These are phyloP conservation scores for Enteromius unitaeniatus DNA, from an alignment of 2,797 vertebrate genomes.

Conservation along the genomic window DNA sequence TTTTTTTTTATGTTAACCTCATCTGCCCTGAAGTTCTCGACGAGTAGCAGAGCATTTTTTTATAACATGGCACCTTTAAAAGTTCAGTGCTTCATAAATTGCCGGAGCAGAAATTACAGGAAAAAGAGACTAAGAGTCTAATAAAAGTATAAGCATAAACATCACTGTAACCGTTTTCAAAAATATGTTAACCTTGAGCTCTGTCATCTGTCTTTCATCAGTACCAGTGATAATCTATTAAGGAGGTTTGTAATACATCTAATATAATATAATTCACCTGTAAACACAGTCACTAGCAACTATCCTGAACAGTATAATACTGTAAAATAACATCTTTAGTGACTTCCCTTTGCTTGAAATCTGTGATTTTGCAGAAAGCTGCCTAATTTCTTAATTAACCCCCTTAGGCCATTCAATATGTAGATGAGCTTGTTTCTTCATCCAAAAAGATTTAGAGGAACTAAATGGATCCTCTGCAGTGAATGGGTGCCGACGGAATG, in stretches of 20 bases:
- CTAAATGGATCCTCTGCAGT: background rate
- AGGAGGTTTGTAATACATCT: background rate
- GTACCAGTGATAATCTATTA: background rate
- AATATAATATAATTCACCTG: background rate
- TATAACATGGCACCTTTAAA: background rate
- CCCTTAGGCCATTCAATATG: background rate
- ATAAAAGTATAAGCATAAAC: background rate
- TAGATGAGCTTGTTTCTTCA: background rate
- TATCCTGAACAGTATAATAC: background rate
- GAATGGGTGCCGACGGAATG: background rate
- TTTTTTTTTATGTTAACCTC: background rate
- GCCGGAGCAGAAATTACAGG: background rate
- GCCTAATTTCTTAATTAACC: background rate
- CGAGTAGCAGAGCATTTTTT: background rate
- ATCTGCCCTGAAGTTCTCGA: constrained; percentile 3
- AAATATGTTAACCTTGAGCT: constrained; percentile 4
- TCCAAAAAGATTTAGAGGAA: background rate
- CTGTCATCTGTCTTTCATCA: background rate
- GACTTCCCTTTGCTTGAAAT: background rate
- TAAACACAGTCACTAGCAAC: background rate
- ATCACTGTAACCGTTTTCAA: background rate
- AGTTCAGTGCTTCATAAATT: background rate
- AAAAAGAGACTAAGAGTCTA: background rate
- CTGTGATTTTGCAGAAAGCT: background rate
- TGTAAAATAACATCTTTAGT: background rate